These are phyloP conservation scores for Parauchenoglanis punctatus DNA, from an alignment of 2,797 vertebrate species.

Conservation along the genomic window DNA sequence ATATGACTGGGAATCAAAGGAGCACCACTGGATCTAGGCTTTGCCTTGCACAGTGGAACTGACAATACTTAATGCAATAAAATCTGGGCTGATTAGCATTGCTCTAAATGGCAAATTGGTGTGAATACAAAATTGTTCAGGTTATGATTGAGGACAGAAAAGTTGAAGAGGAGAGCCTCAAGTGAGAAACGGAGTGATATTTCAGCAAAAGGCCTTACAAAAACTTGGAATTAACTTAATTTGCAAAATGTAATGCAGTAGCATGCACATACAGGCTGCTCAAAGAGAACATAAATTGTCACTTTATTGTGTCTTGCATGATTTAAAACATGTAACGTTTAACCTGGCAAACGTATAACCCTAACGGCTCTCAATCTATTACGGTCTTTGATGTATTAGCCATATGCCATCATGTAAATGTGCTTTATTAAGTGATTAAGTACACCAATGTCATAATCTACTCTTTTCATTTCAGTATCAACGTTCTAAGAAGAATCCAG, in stretches of 20 bases:
- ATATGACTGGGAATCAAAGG: conserved; percentile 78
- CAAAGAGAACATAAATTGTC: conserved; percentile 35
- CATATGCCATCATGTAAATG: conserved; percentile 4
- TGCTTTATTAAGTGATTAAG: neutral
- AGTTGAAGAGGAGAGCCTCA: conserved; percentile 62
- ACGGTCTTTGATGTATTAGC: neutral
- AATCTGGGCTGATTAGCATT: conserved; percentile 74
- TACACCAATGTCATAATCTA: neutral
- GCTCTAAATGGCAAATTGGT: conserved; percentile 79
- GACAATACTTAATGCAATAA: conserved; percentile 78
- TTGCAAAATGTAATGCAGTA: conserved; percentile 24
- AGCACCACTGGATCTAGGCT: conserved; percentile 59
- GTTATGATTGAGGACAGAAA: conserved; percentile 68
- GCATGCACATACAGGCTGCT: conserved; percentile 16
- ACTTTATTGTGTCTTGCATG: neutral
- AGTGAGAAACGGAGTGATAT: conserved; percentile 44
- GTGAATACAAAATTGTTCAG: conserved; percentile 75
- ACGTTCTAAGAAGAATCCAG: conserved; percentile 15
- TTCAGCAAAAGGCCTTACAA: conserved; percentile 33
- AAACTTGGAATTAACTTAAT: conserved; percentile 46
- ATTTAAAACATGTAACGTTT: conserved; percentile 18
- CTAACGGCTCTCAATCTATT: conserved; percentile 10
- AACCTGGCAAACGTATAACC: neutral
- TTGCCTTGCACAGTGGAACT: conserved; percentile 67
- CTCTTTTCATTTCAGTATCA: neutral